Evolutionary conservation across 2,888 invertebrate species (phyloP).

Genomic region (Dermolepida albohirtum): DNA sequence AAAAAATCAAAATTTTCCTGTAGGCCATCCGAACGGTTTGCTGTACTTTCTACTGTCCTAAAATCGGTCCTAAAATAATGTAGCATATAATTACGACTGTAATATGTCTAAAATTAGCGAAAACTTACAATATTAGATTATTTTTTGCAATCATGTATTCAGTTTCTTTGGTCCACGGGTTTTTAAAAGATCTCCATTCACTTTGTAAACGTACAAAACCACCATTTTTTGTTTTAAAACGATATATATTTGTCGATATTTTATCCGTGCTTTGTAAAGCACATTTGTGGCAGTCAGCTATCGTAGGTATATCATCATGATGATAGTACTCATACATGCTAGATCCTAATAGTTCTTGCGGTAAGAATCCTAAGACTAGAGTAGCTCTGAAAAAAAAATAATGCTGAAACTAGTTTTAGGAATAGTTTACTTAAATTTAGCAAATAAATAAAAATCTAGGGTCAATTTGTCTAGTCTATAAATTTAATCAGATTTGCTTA

Average conservation of each 20-base stretch:
- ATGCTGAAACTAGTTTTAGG: not conserved
- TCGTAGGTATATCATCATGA: slow-evolving; percentile 80
- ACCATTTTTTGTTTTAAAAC: slow-evolving; percentile 85
- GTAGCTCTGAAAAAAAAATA: slow-evolving; percentile 76
- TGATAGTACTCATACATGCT: slow-evolving; percentile 94
- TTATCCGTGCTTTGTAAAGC: slow-evolving; percentile 75
- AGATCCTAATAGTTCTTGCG: slow-evolving; percentile 92
- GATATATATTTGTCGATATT: slow-evolving; percentile 78
- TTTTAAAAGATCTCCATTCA: slow-evolving; percentile 89
- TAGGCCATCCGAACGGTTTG: slow-evolving; percentile 64
- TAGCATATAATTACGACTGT: not conserved
- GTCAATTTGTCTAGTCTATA: too few species aligned
- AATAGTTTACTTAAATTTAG: too few species aligned
- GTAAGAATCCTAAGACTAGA: slow-evolving; percentile 87
- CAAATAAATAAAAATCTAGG: too few species aligned
- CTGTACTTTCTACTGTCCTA: slow-evolving; percentile 66
- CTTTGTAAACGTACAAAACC: slow-evolving; percentile 80
- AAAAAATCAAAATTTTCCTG: slow-evolving; percentile 70
- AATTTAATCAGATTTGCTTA: too few species aligned
- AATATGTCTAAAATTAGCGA: slow-evolving; percentile 1
- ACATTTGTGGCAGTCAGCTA: slow-evolving; percentile 87
- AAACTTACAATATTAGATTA: slow-evolving; percentile 76
- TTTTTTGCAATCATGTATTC: slow-evolving; percentile 92
- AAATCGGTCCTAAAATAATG: slow-evolving; percentile 63
- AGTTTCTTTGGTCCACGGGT: slow-evolving; percentile 96